A percentile compares a stretch with the other conserved stretches of the same genome.
phyloP scores from a whole-genome alignment of 2,113 vertebrate species.

The Nothocercus julius region DNA sequence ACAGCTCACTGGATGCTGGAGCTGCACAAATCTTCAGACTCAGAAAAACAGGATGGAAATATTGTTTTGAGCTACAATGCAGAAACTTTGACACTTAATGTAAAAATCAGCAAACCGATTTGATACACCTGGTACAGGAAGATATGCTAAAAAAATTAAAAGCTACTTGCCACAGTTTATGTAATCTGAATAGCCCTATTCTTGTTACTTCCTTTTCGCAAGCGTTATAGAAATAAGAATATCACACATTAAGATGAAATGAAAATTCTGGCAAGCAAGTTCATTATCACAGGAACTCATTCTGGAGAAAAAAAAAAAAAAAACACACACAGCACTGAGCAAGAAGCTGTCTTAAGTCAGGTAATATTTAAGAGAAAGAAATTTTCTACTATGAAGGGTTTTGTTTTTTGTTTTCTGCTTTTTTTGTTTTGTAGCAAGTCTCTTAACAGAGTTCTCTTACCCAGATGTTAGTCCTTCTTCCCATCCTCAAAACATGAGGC shows the following conservation, averaged over 20 bases:
- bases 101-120: not conserved
- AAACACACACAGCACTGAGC: not conserved
- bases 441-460: not conserved
- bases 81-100: not conserved
- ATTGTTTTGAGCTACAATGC: not conserved
- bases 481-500: not conserved
- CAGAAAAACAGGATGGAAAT: not conserved
- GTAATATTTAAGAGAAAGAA: not conserved
- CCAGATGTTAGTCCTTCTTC: not conserved
- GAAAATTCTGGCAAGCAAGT: not conserved
- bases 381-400: not conserved
- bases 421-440: not conserved
- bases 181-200: not conserved
- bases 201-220: not conserved
- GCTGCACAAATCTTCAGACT: not conserved
- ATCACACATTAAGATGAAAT: not conserved
- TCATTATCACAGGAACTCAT: rapidly evolving
- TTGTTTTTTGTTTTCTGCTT: no score
- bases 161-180: not conserved
- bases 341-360: not conserved
- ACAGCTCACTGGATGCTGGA: not conserved
- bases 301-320: not conserved
- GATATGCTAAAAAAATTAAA: not conserved
- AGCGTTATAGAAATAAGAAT: not conserved
- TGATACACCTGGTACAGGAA: not conserved